A percentile compares a stretch with the other conserved stretches of the same genome.
These are phyloP conservation scores for Crotalus helleri DNA, from an alignment of 2,113 vertebrate species.

Conservation along the genomic window DNA sequence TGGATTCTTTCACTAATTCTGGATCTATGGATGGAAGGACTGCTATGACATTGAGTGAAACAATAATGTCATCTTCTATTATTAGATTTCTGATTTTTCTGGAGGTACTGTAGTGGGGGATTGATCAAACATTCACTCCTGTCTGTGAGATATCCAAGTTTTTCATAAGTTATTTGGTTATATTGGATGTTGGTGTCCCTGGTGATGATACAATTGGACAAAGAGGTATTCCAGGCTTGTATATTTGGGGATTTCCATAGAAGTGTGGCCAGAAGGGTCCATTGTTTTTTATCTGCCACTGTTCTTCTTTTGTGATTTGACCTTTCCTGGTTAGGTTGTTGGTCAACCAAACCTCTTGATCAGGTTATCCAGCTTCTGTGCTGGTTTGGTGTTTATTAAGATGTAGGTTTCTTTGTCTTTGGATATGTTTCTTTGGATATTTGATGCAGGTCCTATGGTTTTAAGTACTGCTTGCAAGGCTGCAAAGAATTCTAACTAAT, in stretches of 20 bases:
- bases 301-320: background rate
- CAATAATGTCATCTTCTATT: background rate
- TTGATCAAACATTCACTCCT: background rate
- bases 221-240: background rate
- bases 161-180: background rate
- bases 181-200: background rate
- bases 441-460: background rate
- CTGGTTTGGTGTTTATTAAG: background rate
- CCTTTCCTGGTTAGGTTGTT: background rate
- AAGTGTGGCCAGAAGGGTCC: background rate
- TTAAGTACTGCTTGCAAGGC: background rate
- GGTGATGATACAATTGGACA: background rate
- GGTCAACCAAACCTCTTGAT: background rate
- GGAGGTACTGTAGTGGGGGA: background rate
- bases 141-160: background rate
- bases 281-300: background rate
- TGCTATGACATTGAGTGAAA: background rate
- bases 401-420: background rate
- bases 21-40: background rate
- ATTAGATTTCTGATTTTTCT: background rate
- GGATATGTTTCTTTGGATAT: background rate
- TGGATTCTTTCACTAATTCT: background rate
- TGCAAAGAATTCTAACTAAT: background rate
- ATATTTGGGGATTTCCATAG: background rate
- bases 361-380: background rate